phyloP scores from a whole-genome alignment of 2,888 invertebrate genomes.

The Napeogenes inachia region DNA sequence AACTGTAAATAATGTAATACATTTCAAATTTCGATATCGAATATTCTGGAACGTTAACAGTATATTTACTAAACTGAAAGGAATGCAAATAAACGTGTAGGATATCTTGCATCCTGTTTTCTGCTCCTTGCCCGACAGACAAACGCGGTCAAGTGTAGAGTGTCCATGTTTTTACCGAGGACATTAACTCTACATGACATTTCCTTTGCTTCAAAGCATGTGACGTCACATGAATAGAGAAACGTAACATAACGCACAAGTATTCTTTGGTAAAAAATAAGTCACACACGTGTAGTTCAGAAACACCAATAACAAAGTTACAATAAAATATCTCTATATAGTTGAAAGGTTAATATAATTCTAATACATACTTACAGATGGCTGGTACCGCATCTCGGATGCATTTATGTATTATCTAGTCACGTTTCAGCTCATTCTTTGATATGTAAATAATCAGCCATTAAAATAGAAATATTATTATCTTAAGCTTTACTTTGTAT shows the following conservation, averaged over 20 bases:
- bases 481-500: background rate
- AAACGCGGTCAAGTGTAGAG: slow-evolving; percentile 24
- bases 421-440: slow-evolving; percentile 4
- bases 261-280: too few relatives aligned
- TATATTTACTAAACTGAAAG: background rate
- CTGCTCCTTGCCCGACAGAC: slow-evolving; percentile 29
- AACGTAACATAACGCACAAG: background rate
- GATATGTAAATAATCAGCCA: slow-evolving; percentile 7
- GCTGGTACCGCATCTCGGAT: background rate
- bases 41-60: too few relatives aligned
- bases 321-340: too few relatives aligned
- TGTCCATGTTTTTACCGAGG: slow-evolving; percentile 20
- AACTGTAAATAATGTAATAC: too few relatives aligned
- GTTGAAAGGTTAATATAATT: too few relatives aligned
- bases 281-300: too few relatives aligned
- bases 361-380: background rate
- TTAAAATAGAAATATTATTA: background rate
- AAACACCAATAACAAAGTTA: too few relatives aligned
- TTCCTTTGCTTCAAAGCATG: slow-evolving; percentile 14
- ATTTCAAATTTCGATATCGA: too few relatives aligned
- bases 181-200: slow-evolving; percentile 21
- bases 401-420: slow-evolving; percentile 3
- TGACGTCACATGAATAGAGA: background rate
- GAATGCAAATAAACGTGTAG: slow-evolving; percentile 11
- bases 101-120: slow-evolving; percentile 11